Base-by-base conservation (phyloP, 1,140 invertebrate genomes). In the Drosophila nigromelanica region DNA sequence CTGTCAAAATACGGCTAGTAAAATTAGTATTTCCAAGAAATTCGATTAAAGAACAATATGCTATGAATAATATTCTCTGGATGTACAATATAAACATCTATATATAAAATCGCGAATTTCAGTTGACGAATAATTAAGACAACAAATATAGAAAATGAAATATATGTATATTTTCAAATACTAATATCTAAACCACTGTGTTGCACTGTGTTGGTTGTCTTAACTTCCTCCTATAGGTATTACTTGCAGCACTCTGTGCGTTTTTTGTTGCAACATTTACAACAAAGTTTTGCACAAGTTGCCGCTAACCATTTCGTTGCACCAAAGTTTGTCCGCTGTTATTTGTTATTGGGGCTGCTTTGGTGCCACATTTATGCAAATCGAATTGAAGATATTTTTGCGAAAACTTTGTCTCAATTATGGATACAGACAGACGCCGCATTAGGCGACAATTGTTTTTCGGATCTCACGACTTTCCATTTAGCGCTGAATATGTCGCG, bases 251-350 rank as follows among this genome's bases (percentile, higher is more conserved):
- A 47, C 56, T 52, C 45, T 51, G 27, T 45, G 42, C 42, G 40
- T 54, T 45, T 35, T 35, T 30, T 64, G 45, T 45, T 69, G 56
- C 66, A 61, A 54, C 55, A 68, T 51, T 35, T 58, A 14, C 5
- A 39, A 67, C 63, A 68, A 68, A 61, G 56, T 68, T 60, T 60
- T 27, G 21, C 43, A 2, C n/a, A 68, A 51, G 14, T 68, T 68
- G 24, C 12, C 47, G 10, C 55, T 43, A 66, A 33, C 39, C n/a
- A 56, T 8, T 64, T 55, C 12, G 24, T 12, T 14, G 12, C 5
- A 63, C 11, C 42, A 33, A 58, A 63, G 48, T 63, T 63, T 30
- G 18, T 33, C n/a, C 18, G 10, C n/a, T 12, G 59, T 14, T 33
- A 37, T 51, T 52, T 51, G 33, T 42, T 62, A 40, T 63, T 60